Conservation (phyloP, 2,113 vertebrate species). For the Octodon degus region DNA sequence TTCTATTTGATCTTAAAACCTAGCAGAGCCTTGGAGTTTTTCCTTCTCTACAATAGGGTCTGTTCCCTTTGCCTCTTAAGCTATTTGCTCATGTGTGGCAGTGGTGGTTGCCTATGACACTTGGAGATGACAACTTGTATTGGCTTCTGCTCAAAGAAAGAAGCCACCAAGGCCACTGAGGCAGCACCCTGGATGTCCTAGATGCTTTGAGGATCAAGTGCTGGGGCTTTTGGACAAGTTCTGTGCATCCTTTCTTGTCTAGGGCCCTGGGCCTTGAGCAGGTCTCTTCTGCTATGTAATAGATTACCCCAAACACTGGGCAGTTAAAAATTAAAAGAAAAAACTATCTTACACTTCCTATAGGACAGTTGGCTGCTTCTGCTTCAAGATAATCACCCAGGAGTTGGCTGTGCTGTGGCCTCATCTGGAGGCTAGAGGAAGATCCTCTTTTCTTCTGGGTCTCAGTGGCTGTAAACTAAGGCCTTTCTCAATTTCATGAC, state of each 20-base stretch:
- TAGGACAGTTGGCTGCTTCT: not conserved
- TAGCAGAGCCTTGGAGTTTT: constrained; percentile 14
- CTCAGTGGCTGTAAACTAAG: too few species aligned
- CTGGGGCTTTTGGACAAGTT: not conserved
- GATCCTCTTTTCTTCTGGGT: not conserved
- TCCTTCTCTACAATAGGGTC: not conserved
- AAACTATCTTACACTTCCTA: not conserved
- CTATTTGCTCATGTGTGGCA: not conserved
- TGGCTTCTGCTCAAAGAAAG: not conserved
- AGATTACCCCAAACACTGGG: not conserved
- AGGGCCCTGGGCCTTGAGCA: not conserved
- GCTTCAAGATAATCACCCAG: not conserved
- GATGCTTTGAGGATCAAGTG: not conserved
- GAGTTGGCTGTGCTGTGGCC: not conserved
- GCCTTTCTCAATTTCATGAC: not conserved
- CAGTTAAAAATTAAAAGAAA: not conserved
- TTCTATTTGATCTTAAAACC: constrained; percentile 37
- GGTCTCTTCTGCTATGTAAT: not conserved
- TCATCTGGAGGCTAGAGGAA: not conserved
- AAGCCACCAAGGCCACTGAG: fast-evolving
- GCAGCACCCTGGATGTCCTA: not conserved
- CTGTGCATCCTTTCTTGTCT: not conserved
- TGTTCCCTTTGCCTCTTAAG: not conserved
- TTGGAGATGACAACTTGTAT: not conserved
- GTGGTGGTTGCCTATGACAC: not conserved